Conservation (phyloP, 1,140 invertebrate species). For the Atta texana region DNA sequence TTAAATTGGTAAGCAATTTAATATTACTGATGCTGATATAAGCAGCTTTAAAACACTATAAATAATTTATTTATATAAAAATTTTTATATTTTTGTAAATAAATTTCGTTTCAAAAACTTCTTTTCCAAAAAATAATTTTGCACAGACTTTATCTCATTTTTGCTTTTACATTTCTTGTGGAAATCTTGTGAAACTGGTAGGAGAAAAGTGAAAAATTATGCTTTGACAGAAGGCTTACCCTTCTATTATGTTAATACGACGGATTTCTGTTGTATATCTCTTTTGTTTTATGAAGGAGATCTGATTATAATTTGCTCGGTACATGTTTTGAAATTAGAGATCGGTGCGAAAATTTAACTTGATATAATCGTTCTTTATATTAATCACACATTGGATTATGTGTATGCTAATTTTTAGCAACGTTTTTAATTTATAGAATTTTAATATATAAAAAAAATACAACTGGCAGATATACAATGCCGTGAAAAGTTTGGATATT, state of each 20-base stretch:
- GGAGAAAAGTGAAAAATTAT: too few relatives aligned
- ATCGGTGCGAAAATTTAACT: not conserved
- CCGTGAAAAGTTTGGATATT: not conserved
- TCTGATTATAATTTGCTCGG: not conserved
- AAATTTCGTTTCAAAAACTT: too few relatives aligned
- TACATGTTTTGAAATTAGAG: not conserved
- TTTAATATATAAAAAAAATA: conserved; percentile 9
- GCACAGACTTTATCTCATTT: too few relatives aligned
- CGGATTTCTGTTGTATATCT: not conserved
- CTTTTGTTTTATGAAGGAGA: not conserved
- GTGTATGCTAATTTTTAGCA: conserved; percentile 1
- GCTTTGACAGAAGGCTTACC: too few relatives aligned
- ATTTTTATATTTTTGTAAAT: too few relatives aligned
- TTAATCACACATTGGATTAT: not conserved
- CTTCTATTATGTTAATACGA: not conserved
- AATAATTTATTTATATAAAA: too few relatives aligned
- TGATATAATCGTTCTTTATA: not conserved
- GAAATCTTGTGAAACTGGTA: too few relatives aligned
- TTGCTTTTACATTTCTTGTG: too few relatives aligned
- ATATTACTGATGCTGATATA: too few relatives aligned
- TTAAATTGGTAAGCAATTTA: too few relatives aligned
- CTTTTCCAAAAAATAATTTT: too few relatives aligned
- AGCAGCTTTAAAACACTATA: too few relatives aligned
- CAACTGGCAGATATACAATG: not conserved
- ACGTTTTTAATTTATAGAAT: conserved; percentile 4